Evolutionary conservation across 37 sponge, comb jelly and placozoan genomes (phyloP), one percentile per base, ranked within the genome.

Genomic region (Haliclona indistincta): DNA sequence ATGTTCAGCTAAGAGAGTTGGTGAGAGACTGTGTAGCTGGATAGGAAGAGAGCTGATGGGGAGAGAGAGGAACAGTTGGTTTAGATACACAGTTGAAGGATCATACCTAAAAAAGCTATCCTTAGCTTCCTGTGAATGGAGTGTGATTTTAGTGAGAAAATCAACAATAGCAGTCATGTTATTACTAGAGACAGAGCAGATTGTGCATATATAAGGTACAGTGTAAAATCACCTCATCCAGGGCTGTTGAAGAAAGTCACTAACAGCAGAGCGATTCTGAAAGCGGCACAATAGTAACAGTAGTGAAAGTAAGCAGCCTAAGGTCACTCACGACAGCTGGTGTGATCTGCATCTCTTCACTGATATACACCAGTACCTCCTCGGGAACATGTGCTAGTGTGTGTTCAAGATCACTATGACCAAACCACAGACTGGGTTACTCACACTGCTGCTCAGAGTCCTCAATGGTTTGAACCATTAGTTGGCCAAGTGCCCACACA

Each of bases 401-500:
- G n/a, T n/a, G n/a, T n/a, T n/a, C n/a, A n/a, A n/a, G n/a, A n/a
- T n/a, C n/a, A n/a, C n/a, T n/a, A n/a, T n/a, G n/a, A n/a, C n/a
- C n/a, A n/a, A n/a, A n/a, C n/a, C n/a, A n/a, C n/a, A n/a, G n/a
- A n/a, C n/a, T n/a, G n/a, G n/a, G n/a, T n/a, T n/a, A n/a, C n/a
- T n/a, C n/a, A n/a, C n/a, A n/a, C n/a, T n/a, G n/a, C n/a, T n/a
- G n/a, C 52, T 38, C 58, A 38, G 79, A 19, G 30, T 80, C 77
- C n/a, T 75, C 77, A n/a, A 68, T 8, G 0, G 70, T 34, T 8
- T 63, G 42, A 15, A 81, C 20, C 30, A 90, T 76, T 38, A 90
- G 43, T 29, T 90, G 85, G 2, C 81, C 85, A 64, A 76, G 69
- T 1, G 71, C 90, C 85, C 86, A 90, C 26, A 90, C 51, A 43